Evolutionary conservation across 92 coral and sea anemone species (phyloP).

Genomic region (Hydrozoanthus gracilis): DNA sequence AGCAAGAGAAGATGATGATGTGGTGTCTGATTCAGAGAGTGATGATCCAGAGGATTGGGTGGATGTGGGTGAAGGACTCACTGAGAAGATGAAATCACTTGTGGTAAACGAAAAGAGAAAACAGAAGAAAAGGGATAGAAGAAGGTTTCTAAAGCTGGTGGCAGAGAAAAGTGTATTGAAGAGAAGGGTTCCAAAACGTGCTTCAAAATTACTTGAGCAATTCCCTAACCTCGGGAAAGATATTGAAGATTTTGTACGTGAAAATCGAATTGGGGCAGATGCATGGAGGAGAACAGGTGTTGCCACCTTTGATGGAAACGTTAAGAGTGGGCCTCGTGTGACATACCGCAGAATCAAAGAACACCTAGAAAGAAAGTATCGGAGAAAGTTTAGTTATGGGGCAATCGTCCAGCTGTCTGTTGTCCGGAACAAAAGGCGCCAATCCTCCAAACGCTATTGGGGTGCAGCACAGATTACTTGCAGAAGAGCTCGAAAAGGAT

Average conservation of each 20-base stretch:
- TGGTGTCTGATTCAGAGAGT: constrained; percentile 56
- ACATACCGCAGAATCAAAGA: constrained; percentile 60
- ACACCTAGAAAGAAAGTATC: constrained; percentile 49
- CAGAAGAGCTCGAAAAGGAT: constrained; percentile 64
- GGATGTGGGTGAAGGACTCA: constrained; percentile 51
- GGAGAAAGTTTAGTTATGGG: constrained; percentile 62
- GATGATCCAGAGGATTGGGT: constrained; percentile 69
- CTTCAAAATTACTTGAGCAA: constrained; percentile 22
- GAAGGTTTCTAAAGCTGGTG: constrained; percentile 53
- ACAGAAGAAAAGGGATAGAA: constrained; percentile 58
- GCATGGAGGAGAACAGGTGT: constrained; percentile 62
- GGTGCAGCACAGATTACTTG: constrained; percentile 66
- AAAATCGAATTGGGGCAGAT: constrained; percentile 52
- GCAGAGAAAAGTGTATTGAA: constrained; percentile 49
- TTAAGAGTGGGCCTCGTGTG: constrained; percentile 51
- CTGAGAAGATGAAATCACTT: constrained; percentile 57
- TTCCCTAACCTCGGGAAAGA: constrained; percentile 48
- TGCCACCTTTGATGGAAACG: constrained; percentile 56
- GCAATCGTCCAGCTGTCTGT: constrained; percentile 64
- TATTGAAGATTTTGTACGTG: constrained; percentile 49
- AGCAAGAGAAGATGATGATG: constrained; percentile 43
- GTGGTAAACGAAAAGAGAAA: constrained; percentile 49
- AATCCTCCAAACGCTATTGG: constrained; percentile 58
- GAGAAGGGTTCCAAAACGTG: constrained; percentile 38
- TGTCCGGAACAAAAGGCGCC: constrained; percentile 53